Evolutionary conservation across 2,888 invertebrate genomes (phyloP), one percentile per base, ranked within the genome.

Genomic region (Brachypalpus laphriformis): DNA sequence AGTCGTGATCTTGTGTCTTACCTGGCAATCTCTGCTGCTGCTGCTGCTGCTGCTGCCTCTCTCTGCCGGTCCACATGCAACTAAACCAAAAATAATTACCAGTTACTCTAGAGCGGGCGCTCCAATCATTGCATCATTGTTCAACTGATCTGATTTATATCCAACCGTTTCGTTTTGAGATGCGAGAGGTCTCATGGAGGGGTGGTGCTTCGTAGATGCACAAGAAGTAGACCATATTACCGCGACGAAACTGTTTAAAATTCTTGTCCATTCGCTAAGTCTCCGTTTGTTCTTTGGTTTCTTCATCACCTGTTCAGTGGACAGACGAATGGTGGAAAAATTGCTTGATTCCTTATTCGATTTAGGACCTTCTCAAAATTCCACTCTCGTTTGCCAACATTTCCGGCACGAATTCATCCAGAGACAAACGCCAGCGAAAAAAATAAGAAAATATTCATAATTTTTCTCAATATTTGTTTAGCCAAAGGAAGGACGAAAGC

Each of bases 51-150:
- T n/a, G n/a, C n/a, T n/a, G 25, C 18, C 20, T 25, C 18, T 16
- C 47, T 37, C n/a, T 14, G 1, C 31, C 6, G 40, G 56, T 65
- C 72, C 80, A 70, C 74, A 74, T 74, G 61, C n/a, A 68, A 78
- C 68, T 70, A 65, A 75, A 65, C 75, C 77, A 56, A 78, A 80
- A 75, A 85, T 85, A 81, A 85, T 85, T 80, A 81, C 70, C 70
- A 71, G 81, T 70, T 81, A 40, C 51, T 57, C 25, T 20, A 59
- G 63, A 49, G 25, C 34, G 57, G 63, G 61, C 51, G 59, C 37
- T 25, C 74, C 83, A 81, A 85, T 75, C 75, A 75, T 85, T 85
- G 83, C 80, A 85, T 80, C 70, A 81, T 75, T 75, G 80, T 75
- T 80, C 68, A 75, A 66, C 83, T 80, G 75, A 85, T 80, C 75